Conservation (phyloP, 1,140 invertebrate species). For the Drosophila tropicalis region DNA sequence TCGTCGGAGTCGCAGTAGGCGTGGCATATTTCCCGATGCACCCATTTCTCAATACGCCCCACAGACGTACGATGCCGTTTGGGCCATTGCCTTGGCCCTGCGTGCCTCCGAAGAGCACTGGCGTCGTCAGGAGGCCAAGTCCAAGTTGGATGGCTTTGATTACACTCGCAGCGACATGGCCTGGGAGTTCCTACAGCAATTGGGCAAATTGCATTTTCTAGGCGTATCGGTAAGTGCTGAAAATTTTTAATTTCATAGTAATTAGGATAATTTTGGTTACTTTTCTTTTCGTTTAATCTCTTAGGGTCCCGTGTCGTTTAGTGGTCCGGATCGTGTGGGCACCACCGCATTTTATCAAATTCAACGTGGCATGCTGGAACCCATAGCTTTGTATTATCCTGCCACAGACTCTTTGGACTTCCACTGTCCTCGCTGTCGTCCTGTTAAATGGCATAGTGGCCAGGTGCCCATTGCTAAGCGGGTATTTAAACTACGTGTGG, state of each 20-base stretch:
- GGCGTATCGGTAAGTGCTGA: slow-evolving; percentile 90
- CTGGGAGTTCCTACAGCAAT: slow-evolving; percentile 87
- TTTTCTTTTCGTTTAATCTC: not conserved
- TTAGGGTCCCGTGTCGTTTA: slow-evolving; percentile 93
- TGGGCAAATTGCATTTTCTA: slow-evolving; percentile 89
- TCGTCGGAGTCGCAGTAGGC: slow-evolving; percentile 20
- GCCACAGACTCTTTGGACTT: slow-evolving; percentile 87
- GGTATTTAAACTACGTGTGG: slow-evolving; percentile 88
- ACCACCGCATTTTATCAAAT: slow-evolving; percentile 93
- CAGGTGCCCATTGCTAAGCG: slow-evolving; percentile 91
- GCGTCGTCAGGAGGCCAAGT: slow-evolving; percentile 63
- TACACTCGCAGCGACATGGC: slow-evolving; percentile 89
- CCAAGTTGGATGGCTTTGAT: slow-evolving; percentile 87
- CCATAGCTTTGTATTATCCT: slow-evolving; percentile 91
- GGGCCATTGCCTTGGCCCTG: slow-evolving; percentile 91
- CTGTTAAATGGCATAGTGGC: slow-evolving; percentile 89
- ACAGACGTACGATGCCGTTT: slow-evolving; percentile 94
- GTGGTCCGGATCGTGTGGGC: slow-evolving; percentile 92
- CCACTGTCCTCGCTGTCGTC: slow-evolving; percentile 88
- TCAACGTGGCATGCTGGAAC: slow-evolving; percentile 88
- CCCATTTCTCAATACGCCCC: slow-evolving; percentile 88
- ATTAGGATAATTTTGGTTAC: not conserved
- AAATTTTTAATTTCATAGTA: not conserved
- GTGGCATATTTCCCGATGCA: slow-evolving; percentile 53
- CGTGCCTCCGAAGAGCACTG: slow-evolving; percentile 77